Evolutionary conservation across 2,797 vertebrate species (phyloP).

Genomic region (Poliocrania exsul): DNA sequence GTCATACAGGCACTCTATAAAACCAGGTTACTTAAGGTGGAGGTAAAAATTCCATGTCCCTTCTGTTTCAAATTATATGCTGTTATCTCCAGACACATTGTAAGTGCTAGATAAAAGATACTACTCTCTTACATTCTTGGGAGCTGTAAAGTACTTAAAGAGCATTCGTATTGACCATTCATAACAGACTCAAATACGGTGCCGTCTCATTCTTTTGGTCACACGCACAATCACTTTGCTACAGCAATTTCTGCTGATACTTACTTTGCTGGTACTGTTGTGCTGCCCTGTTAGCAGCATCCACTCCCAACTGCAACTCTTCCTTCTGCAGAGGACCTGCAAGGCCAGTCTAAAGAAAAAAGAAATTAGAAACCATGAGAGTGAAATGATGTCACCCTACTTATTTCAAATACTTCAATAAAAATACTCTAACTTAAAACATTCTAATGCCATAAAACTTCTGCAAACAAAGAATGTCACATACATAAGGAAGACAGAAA

Average conservation of each 20-base stretch:
- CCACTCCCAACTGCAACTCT: constrained; percentile 90
- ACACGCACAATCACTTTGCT: not conserved
- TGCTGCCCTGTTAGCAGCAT: constrained; percentile 84
- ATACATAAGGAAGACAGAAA: not conserved
- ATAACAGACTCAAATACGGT: not conserved
- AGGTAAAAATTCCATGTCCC: not conserved
- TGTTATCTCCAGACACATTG: not conserved
- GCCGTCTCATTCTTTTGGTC: not conserved
- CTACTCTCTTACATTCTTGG: not conserved
- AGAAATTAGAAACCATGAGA: not conserved
- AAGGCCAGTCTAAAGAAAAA: constrained; percentile 76
- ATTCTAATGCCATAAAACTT: not conserved
- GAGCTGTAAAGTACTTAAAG: not conserved
- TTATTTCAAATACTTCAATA: not conserved
- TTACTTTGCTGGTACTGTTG: constrained; percentile 87
- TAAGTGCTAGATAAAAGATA: not conserved
- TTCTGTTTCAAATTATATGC: not conserved
- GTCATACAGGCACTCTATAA: not conserved
- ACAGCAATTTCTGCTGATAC: not conserved
- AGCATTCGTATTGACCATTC: not conserved
- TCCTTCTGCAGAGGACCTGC: constrained; percentile 87
- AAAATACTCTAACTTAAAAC: not conserved
- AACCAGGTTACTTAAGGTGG: not conserved
- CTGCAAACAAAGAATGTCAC: not conserved
- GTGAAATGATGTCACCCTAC: not conserved